A percentile compares a stretch with the other conserved stretches of the same genome.
These are phyloP conservation scores for Phenganax marumi DNA, from an alignment of 92 coral and sea anemone species.

Conservation along the genomic window DNA sequence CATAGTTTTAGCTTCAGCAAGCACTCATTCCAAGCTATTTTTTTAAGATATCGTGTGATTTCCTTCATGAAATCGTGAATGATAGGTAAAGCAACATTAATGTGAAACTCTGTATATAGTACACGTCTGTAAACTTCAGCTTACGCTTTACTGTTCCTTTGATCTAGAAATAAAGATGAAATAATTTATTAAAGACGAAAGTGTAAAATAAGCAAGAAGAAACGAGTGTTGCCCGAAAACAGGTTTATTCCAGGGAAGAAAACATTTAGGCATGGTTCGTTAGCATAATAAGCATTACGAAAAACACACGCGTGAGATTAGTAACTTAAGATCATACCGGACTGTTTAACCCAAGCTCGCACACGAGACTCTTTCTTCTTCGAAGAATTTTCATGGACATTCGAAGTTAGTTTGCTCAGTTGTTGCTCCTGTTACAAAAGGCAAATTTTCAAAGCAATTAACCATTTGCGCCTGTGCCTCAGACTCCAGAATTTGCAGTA, in stretches of 20 bases:
- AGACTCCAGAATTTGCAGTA: too few species aligned
- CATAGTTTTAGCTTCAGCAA: too few species aligned
- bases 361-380: slow-evolving; percentile 76
- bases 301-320: too few species aligned
- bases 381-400: slow-evolving; percentile 64
- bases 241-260: too few species aligned
- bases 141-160: slow-evolving; percentile 57
- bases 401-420: slow-evolving; percentile 64
- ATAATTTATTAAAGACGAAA: not conserved
- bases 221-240: too few species aligned
- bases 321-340: slow-evolving; percentile 58
- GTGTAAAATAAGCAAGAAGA: not conserved
- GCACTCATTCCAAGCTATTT: too few species aligned
- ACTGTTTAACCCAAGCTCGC: slow-evolving; percentile 97
- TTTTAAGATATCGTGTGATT: not conserved
- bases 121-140: not conserved
- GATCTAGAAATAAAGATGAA: slow-evolving; percentile 37
- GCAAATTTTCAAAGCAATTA: not conserved
- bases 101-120: not conserved
- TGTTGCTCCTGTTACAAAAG: slow-evolving; percentile 64
- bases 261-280: too few species aligned
- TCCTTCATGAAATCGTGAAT: too few species aligned
- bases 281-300: too few species aligned
- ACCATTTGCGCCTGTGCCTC: not conserved
- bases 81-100: not conserved